Evolutionary conservation across 2,888 invertebrate genomes (phyloP), one percentile per base, ranked within the genome.

Genomic region (Glyphotaelius pellucidus): DNA sequence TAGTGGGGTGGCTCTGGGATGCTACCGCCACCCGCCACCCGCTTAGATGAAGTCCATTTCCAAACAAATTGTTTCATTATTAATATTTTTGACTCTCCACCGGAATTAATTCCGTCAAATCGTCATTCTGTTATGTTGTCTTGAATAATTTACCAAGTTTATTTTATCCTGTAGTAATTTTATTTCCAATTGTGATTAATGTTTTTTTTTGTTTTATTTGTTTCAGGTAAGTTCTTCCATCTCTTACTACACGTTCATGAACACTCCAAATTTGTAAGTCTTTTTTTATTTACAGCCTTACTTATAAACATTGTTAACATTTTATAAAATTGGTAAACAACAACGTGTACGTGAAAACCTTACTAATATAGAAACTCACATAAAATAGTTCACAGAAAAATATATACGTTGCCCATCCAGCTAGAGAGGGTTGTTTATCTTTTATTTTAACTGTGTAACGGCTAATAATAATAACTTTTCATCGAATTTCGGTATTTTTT

Each of bases 1-100:
- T 93, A 93, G 91, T 35, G 38, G 89, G 92, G 93, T 88, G 85
- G 90, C 83, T 52, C 38, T 3, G 30, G 19, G 67, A 80, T 67
- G 92, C 81, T n/a, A 31, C 30, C 30, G 86, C 38, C 42, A 38
- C 81, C 30, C 30, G 86, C 38, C 42, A 38, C 81, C 80, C 81
- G 47, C 32, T 80, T 42, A 90, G 14, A 90, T 90, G 67, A 25
- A 89, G 35, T 35, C 80, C 89, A 80, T 89, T 79, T 19, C 4
- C 67, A 89, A 89, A 89, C 89, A 89, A 89, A 87, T 87, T 87
- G 31, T 87, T 87, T 52, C 31, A 30, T 67, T 31, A 87, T 87
- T 87, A 42, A 31, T 30, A n/a, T 86, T 47, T 86, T 67, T 67
- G 25, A 67, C 7, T 67, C 67, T 25, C 67, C 67, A 25, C 25